These are phyloP conservation scores for Apostichopus japonicus DNA, from an alignment of 35 echinoderm and acorn worm species.

Conservation along the genomic window DNA sequence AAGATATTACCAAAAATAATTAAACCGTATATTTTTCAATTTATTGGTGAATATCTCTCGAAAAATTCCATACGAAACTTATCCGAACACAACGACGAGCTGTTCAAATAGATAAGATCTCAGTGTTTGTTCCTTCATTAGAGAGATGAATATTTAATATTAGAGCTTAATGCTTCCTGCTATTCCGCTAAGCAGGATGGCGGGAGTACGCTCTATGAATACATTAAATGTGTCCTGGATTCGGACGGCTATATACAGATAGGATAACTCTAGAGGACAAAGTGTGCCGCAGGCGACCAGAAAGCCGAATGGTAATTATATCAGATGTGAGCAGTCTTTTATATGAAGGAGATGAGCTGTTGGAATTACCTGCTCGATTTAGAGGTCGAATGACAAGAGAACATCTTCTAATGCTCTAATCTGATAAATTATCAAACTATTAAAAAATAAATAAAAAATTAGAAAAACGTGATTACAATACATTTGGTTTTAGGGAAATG, in stretches of 20 bases:
- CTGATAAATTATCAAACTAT: too few relatives aligned
- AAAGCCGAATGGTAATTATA: not conserved
- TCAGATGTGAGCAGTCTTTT: not conserved
- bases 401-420: too few relatives aligned
- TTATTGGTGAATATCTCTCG: not conserved
- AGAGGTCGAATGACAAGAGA: too few relatives aligned
- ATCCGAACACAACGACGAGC: not conserved
- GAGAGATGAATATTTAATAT: not conserved
- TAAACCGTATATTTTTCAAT: too few relatives aligned
- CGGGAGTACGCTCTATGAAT: not conserved
- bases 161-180: not conserved
- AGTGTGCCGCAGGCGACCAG: not conserved
- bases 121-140: not conserved
- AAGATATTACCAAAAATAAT: too few relatives aligned
- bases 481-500: too few relatives aligned
- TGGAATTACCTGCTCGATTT: too few relatives aligned
- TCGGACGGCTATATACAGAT: not conserved
- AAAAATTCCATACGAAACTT: slow-evolving; percentile 1
- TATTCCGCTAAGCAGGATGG: not conserved
- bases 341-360: too few relatives aligned
- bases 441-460: too few relatives aligned
- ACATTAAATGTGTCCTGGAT: slow-evolving; percentile 1
- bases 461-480: too few relatives aligned
- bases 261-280: not conserved
- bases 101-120: not conserved